phyloP scores from a whole-genome alignment of 2,888 invertebrate genomes.

The Hybos culiciformis region DNA sequence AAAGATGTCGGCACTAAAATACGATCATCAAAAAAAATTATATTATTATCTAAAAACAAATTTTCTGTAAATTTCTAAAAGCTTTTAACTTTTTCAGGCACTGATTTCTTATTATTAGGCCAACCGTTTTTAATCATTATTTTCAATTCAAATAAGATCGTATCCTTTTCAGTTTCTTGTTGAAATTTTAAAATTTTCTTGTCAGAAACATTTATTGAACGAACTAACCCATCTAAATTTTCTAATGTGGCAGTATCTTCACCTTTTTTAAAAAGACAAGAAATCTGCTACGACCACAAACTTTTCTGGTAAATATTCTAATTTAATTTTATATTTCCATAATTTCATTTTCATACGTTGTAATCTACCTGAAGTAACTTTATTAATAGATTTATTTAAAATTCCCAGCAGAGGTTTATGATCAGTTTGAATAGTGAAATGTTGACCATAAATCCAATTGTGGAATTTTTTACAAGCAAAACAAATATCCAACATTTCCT shows the following conservation, averaged over 20 bases:
- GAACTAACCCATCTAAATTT: constrained; percentile 8
- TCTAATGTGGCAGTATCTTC: constrained; percentile 6
- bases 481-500: constrained; percentile 17
- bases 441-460: constrained; percentile 25
- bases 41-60: neutral
- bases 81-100: neutral
- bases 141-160: constrained; percentile 8
- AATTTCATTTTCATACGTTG: no score
- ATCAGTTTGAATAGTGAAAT: no score
- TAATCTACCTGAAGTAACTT: no score
- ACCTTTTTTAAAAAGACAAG: constrained; percentile 3
- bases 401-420: no score
- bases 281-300: constrained; percentile 10
- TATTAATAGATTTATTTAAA: no score
- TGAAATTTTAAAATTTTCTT: no score
- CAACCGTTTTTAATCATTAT: constrained; percentile 13
- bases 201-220: constrained; percentile 1
- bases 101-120: constrained; percentile 12
- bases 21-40: constrained; percentile 5
- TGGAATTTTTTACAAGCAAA: constrained; percentile 15
- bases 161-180: neutral
- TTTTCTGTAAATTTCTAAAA: neutral
- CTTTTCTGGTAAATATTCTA: constrained; percentile 15
- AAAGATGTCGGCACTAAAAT: constrained; percentile 4
- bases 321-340: constrained; percentile 19